Evolutionary conservation across 1,140 invertebrate species (phyloP), one percentile per base, ranked within the genome.

Genomic region (Halesus radiatus): DNA sequence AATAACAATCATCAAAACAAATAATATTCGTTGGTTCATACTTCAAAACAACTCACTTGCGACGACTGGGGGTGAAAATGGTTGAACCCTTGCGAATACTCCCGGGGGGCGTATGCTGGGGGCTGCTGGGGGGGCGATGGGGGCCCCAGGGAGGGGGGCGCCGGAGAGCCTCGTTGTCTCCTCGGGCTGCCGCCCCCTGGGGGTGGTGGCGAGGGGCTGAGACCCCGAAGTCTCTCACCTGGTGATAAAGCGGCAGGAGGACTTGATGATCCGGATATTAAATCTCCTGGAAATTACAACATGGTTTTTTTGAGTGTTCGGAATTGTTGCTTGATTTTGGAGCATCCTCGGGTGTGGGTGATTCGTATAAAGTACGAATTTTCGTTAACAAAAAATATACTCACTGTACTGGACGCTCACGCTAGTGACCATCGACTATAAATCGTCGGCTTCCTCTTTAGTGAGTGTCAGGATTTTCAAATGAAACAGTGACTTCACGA

Each of bases 1-100:
- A 45, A 2, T 45, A 45, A 45, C 37, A 45, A 45, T 45, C 10
- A 45, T n/a, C n/a, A n/a, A 32, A 45, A 45, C 8, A 10, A 45
- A 45, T 45, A 45, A 45, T 45, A 45, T 45, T 45, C 37, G 37
- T 45, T 45, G 37, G 54, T 22, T 56, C 37, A 45, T 45, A 45
- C 37, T 66, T 66, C 29, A 54, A 74, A 74, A 56, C 52, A 58
- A 50, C 32, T 72, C n/a, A 97, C 96, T 93, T 97, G 96, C 87
- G 96, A 94, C 84, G 95, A 93, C 88, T 97, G 96, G 79, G 94
- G 92, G 87, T 98, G 96, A 90, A 97, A 97, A 88, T 97, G 96
- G 88, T 96, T 94, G 88, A 97, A 97, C 45, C 94, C 94, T 87
- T 97, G 87, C 62, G 87, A 88, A 64, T 88, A 87, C 68, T 84